A percentile compares a stretch with the other conserved stretches of the same genome.
phyloP scores from a whole-genome alignment of 2,888 invertebrate species.

The Xanthorhoe spadicearia region DNA sequence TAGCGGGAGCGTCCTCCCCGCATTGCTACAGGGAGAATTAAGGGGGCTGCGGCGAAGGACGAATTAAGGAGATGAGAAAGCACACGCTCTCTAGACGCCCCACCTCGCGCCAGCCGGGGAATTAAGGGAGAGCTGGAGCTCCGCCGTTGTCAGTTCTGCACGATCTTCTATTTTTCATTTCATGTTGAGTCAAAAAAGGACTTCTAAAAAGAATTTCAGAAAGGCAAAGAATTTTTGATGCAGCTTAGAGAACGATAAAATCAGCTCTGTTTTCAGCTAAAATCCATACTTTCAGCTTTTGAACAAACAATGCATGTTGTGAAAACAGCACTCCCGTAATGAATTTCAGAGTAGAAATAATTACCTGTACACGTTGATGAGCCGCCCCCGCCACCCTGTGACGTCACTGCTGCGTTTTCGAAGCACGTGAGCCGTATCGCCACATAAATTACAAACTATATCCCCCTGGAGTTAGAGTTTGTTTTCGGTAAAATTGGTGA shows the following conservation, averaged over 20 bases:
- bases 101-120: slow-evolving; percentile 75
- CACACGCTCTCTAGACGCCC: slow-evolving; percentile 82
- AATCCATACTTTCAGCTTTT: slow-evolving; percentile 10
- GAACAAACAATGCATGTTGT: slow-evolving; percentile 19
- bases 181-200: slow-evolving; percentile 26
- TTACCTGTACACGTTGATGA: slow-evolving; percentile 39
- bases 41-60: slow-evolving; percentile 84
- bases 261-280: slow-evolving; percentile 6
- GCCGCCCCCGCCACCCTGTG: slow-evolving; percentile 60
- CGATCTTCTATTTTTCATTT: slow-evolving; percentile 43
- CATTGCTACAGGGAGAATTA: slow-evolving; percentile 75
- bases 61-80: slow-evolving; percentile 85
- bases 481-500: slow-evolving; percentile 79
- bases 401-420: slow-evolving; percentile 76
- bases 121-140: slow-evolving; percentile 64
- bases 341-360: slow-evolving; percentile 39
- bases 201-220: slow-evolving; percentile 30
- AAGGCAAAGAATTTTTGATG: slow-evolving; percentile 19
- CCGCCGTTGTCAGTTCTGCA: slow-evolving; percentile 40
- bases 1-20: slow-evolving; percentile 77
- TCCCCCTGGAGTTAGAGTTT: slow-evolving; percentile 81
- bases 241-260: slow-evolving; percentile 1
- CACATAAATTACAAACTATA: slow-evolving; percentile 82
- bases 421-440: slow-evolving; percentile 75
- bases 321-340: slow-evolving; percentile 33